phyloP scores from a whole-genome alignment of 2,113 vertebrate genomes.

The Tragelaphus strepsiceros region DNA sequence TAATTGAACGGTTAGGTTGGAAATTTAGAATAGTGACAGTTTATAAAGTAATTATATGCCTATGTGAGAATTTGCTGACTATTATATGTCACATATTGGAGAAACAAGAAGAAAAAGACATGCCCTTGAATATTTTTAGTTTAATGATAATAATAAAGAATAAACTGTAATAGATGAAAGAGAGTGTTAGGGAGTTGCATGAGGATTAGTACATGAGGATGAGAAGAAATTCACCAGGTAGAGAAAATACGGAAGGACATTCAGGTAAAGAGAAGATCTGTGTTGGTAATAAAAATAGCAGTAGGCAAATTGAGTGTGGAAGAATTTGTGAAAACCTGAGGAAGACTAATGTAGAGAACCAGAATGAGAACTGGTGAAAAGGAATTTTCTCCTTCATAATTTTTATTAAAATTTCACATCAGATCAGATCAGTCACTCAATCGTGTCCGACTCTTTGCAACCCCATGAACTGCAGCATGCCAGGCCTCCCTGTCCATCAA shows the following conservation, averaged over 20 bases:
- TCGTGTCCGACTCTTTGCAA: too few species aligned
- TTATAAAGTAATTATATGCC: slow-evolving; percentile 32
- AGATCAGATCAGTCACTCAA: too few species aligned
- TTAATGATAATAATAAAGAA: not conserved
- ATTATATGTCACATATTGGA: not conserved
- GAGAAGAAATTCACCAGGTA: not conserved
- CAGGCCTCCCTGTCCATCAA: too few species aligned
- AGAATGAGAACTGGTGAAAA: not conserved
- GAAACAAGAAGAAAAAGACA: slow-evolving; percentile 16
- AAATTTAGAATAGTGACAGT: slow-evolving; percentile 12
- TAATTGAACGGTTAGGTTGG: not conserved
- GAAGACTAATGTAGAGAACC: not conserved
- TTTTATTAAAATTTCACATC: not conserved
- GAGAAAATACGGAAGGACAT: not conserved
- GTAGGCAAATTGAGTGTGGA: not conserved
- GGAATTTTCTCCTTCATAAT: not conserved
- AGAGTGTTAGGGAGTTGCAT: not conserved
- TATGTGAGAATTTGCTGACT: slow-evolving; percentile 7
- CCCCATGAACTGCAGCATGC: too few species aligned
- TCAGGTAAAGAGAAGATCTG: not conserved
- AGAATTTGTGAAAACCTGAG: not conserved
- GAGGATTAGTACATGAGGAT: not conserved
- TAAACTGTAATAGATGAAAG: not conserved
- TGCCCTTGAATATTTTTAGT: not conserved
- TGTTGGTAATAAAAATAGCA: not conserved